These are phyloP conservation scores for Leptopilina boulardi DNA, from an alignment of 1,140 invertebrate genomes.

Conservation along the genomic window DNA sequence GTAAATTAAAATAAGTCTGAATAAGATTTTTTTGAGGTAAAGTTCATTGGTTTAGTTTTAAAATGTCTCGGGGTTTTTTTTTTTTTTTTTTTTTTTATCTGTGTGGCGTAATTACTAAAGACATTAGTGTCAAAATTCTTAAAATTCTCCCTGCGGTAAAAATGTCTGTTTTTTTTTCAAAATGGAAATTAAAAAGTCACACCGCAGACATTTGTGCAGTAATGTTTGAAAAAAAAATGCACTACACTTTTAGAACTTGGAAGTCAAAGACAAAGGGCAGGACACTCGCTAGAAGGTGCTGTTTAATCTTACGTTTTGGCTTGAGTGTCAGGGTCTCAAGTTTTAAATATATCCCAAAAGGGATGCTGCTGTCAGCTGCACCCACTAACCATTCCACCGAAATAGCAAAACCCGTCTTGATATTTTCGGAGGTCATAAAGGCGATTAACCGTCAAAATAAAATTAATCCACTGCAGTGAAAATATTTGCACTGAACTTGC, in stretches of 20 bases:
- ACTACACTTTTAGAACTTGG: slow-evolving; percentile 31
- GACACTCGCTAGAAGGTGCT: slow-evolving; percentile 26
- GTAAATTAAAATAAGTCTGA: too few species aligned
- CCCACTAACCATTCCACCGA: slow-evolving; percentile 28
- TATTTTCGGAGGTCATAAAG: slow-evolving; percentile 28
- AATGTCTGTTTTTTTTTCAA: not conserved
- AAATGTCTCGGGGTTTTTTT: not conserved
- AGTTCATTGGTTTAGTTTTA: too few species aligned
- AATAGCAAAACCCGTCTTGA: slow-evolving; percentile 27
- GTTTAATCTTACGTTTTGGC: slow-evolving; percentile 18
- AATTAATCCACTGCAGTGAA: not conserved
- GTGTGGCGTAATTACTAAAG: not conserved
- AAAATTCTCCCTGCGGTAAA: not conserved
- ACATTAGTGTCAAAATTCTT: not conserved
- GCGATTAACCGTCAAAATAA: slow-evolving; percentile 21
- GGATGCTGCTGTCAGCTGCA: slow-evolving; percentile 32
- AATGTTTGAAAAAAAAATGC: not conserved
- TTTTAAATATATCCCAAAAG: slow-evolving; percentile 27
- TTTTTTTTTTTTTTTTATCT: too few species aligned
- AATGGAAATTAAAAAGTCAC: not conserved
- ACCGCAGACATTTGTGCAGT: slow-evolving; percentile 10
- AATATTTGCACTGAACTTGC: not conserved
- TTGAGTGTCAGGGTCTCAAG: slow-evolving; percentile 6
- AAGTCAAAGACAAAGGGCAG: not conserved
- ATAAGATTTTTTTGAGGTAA: too few species aligned